phyloP scores from a whole-genome alignment of 2,888 invertebrate species.

The Drosophila multiciliata region DNA sequence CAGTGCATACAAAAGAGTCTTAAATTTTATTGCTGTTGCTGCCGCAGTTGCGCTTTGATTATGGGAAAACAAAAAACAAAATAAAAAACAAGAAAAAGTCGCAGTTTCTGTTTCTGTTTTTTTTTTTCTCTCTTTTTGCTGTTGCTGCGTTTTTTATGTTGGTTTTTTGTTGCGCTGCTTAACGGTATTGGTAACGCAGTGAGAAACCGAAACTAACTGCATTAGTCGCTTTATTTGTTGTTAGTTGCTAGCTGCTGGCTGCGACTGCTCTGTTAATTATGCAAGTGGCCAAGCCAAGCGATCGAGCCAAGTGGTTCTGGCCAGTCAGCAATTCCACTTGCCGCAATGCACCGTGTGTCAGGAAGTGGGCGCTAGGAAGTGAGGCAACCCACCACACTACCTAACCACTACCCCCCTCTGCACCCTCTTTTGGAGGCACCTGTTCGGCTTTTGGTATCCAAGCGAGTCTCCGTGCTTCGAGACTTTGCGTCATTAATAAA shows the following conservation, averaged over 20 bases:
- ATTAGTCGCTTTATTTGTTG: constrained; percentile 58
- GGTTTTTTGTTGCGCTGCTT: constrained; percentile 32
- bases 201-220: constrained; percentile 64
- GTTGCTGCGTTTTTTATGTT: constrained; percentile 5
- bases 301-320: constrained; percentile 48
- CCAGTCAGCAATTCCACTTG: constrained; percentile 47
- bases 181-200: constrained; percentile 62
- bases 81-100: constrained; percentile 20
- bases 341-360: constrained; percentile 40
- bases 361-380: constrained; percentile 66
- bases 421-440: constrained; percentile 36
- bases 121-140: constrained; percentile 9
- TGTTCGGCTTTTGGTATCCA: constrained; percentile 38
- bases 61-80: constrained; percentile 54
- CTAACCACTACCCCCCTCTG: background rate
- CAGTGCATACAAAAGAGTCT: constrained; percentile 69
- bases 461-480: constrained; percentile 20
- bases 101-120: constrained; percentile 8
- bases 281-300: constrained; percentile 53
- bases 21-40: constrained; percentile 71
- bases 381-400: constrained; percentile 3
- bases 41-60: constrained; percentile 67
- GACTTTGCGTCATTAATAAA: constrained; percentile 77
- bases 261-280: constrained; percentile 62
- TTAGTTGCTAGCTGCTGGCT: background rate